Conservation (phyloP, 2,797 vertebrate genomes). For the Cichlasoma orientale region DNA sequence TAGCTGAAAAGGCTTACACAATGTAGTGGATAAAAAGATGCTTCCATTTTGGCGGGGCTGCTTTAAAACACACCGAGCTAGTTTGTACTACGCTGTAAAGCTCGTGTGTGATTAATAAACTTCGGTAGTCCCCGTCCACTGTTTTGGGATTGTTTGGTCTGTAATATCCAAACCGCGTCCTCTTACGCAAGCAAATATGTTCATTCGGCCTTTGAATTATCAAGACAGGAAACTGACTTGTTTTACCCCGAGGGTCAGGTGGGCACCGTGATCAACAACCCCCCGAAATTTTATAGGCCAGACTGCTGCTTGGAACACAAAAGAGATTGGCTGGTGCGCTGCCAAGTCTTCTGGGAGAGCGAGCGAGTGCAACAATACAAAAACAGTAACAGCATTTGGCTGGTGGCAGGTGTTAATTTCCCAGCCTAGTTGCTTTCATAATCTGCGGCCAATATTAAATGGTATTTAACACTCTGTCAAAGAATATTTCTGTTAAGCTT, state of each 20-base stretch:
- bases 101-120: not conserved
- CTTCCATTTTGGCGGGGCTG: not conserved
- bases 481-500: constrained; percentile 32
- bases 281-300: constrained; percentile 30
- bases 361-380: constrained; percentile 40
- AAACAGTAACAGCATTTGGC: constrained; percentile 58
- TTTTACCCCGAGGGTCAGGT: constrained; percentile 23
- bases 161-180: not conserved
- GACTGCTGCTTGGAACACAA: constrained; percentile 34
- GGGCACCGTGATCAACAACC: constrained; percentile 21
- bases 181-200: not conserved
- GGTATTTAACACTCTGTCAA: constrained; percentile 49
- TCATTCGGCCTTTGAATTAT: constrained; percentile 21
- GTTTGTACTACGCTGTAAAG: not conserved
- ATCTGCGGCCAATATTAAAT: constrained; percentile 39
- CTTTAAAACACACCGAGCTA: not conserved
- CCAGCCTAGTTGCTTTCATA: constrained; percentile 48
- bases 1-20: not conserved
- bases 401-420: constrained; percentile 67
- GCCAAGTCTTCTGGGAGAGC: constrained; percentile 53
- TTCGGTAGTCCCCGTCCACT: constrained; percentile 3
- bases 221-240: constrained; percentile 4
- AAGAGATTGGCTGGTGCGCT: constrained; percentile 35
- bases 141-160: constrained; percentile 16
- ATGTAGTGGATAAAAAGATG: not conserved